phyloP scores from a whole-genome alignment of 2,113 vertebrate species.

The Smithornis capensis region DNA sequence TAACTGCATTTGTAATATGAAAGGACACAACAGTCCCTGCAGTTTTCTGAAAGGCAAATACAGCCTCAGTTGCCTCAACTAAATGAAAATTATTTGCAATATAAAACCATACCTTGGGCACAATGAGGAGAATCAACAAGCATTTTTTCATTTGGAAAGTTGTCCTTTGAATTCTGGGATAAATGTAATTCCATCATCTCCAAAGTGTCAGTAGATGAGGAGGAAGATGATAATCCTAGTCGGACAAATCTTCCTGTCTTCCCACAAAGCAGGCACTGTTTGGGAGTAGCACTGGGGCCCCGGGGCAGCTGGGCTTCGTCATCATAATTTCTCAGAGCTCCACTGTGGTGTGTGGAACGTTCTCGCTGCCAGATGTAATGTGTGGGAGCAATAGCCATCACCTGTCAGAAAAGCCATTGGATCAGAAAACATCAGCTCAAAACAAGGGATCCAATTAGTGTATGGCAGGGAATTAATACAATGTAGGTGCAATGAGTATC shows the following conservation, averaged over 20 bases:
- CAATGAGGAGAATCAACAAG: conserved; percentile 17
- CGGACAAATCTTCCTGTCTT: conserved; percentile 72
- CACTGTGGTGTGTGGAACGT: conserved; percentile 85
- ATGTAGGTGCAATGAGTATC: rapidly evolving
- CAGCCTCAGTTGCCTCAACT: background rate
- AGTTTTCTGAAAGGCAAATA: background rate
- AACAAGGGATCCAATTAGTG: background rate
- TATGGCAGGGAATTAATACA: background rate
- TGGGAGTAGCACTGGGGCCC: conserved; percentile 80
- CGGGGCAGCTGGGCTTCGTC: conserved; percentile 69
- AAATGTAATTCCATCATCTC: conserved; percentile 42
- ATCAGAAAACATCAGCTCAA: background rate
- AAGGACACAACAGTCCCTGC: background rate
- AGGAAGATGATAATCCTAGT: conserved; percentile 71
- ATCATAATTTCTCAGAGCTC: conserved; percentile 81
- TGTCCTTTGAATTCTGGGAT: conserved; percentile 15
- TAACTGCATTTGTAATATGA: background rate
- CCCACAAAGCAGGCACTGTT: conserved; percentile 81
- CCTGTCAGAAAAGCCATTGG: conserved; percentile 61
- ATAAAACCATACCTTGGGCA: conserved; percentile 66
- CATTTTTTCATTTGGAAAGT: conserved; percentile 28
- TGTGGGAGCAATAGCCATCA: conserved; percentile 92
- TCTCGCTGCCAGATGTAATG: conserved; percentile 90
- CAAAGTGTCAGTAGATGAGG: conserved; percentile 61
- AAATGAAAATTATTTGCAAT: background rate